Base-by-base conservation (phyloP, 2,113 vertebrate genomes). In the Sander lucioperca region DNA sequence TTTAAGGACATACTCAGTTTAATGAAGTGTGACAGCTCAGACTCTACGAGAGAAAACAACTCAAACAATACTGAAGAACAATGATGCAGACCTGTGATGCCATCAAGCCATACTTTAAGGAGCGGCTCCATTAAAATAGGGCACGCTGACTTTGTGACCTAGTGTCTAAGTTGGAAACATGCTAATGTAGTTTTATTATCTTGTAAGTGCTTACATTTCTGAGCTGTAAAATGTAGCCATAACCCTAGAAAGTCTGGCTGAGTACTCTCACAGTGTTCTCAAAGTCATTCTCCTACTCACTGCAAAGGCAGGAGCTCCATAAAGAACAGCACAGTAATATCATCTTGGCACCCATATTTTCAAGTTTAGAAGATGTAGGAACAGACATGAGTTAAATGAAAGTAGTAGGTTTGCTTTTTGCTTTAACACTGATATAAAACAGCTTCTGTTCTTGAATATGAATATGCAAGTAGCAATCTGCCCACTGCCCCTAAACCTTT, bases 231-330 rank as follows among this genome's bases (percentile, higher is more conserved):
- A 79, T 36, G 58, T 19, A 51, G 59, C 57, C 15, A 67, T 69
- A 73, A 78, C 64, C 47, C 21, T n/a, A 39, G 45, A 84, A 80
- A 47, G 69, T 30, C 53, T 50, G 47, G 14, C 77, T 50, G 47
- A 77, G 58, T 15, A 21, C 16, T 64, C 66, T 58, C 56, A 50
- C 33, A 27, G 45, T 62, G n/a, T 74, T 65, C 56, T 84, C 77
- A 84, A 80, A 81, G 78, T 84, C 56, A 73, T 81, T 80, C 64
- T 67, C 57, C 30, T 56, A 54, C 59, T 57, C 47, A 43, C 27
- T 39, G 74, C 47, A 79, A 54, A 79, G 27, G 47, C 73, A 75
- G 51, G 25, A 23, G 59, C 63, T 79, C 59, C 64, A 79, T 58
- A 84, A 21, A 76, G 19, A 69, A 23, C 21, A 5, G 70, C 51